Percentiles rank a stretch among this genome's conserved stretches.
phyloP scores from a whole-genome alignment of 2,888 invertebrate species.

The Pseudolycoriella hygida region DNA sequence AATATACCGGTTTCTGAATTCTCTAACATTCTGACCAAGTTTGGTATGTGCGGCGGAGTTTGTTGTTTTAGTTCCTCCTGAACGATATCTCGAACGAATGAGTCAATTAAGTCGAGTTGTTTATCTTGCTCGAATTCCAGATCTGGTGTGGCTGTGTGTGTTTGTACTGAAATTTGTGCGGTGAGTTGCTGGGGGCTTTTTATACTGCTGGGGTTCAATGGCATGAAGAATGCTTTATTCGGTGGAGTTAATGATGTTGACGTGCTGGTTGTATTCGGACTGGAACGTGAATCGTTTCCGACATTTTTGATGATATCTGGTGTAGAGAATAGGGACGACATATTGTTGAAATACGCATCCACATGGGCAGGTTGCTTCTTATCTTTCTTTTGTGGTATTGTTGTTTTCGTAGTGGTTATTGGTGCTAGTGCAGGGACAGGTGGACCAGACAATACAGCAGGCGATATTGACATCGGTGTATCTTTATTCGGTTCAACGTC shows the following conservation, averaged over 20 bases:
- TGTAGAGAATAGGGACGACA: slow-evolving; percentile 56
- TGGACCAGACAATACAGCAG: slow-evolving; percentile 5
- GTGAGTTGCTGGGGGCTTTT: slow-evolving; percentile 21
- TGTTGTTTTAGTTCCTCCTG: slow-evolving; percentile 18
- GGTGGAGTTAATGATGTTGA: slow-evolving; percentile 13
- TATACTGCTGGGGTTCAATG: slow-evolving; percentile 16
- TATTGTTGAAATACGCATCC: slow-evolving; percentile 34
- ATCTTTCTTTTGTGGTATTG: slow-evolving; percentile 23
- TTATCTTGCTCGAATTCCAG: slow-evolving; percentile 25
- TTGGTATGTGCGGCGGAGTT: slow-evolving; percentile 21
- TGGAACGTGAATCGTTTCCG: background rate
- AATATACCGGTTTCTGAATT: slow-evolving; percentile 14
- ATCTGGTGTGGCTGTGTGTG: slow-evolving; percentile 23
- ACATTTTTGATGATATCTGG: slow-evolving; percentile 62
- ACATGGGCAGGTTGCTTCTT: slow-evolving; percentile 43
- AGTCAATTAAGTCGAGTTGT: slow-evolving; percentile 27
- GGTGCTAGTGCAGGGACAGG: slow-evolving; percentile 3
- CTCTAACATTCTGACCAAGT: slow-evolving; percentile 34
- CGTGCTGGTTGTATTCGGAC: slow-evolving; percentile 16
- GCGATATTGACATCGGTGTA: slow-evolving; percentile 5
- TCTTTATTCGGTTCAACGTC: slow-evolving; percentile 16
- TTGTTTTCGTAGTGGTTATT: slow-evolving; percentile 8
- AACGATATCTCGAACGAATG: slow-evolving; percentile 27
- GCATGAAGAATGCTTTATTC: background rate
- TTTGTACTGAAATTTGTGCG: slow-evolving; percentile 27